Percentiles rank a stretch among this genome's conserved stretches.
phyloP scores from a whole-genome alignment of 2,113 vertebrate species.

The Tyrannus savana region DNA sequence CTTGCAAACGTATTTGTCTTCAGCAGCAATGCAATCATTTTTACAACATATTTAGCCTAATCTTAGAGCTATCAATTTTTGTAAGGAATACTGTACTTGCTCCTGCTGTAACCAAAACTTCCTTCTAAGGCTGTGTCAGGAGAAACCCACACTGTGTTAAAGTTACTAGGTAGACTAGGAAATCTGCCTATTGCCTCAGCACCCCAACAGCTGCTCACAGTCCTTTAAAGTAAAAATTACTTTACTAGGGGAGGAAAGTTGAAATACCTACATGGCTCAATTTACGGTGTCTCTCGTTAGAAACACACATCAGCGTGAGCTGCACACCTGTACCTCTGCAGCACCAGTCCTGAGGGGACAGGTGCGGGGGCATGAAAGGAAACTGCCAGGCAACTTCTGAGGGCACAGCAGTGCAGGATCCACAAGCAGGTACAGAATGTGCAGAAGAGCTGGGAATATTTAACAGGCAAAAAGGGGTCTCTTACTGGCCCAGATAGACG shows the following conservation, averaged over 20 bases:
- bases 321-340: background rate
- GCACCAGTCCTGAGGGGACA: fast-evolving
- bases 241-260: fast-evolving
- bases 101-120: background rate
- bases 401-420: fast-evolving
- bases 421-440: fast-evolving
- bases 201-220: background rate
- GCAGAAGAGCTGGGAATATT: background rate
- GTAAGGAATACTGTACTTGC: background rate
- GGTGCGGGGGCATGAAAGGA: fast-evolving
- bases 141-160: background rate
- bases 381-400: background rate
- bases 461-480: background rate
- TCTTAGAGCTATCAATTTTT: background rate
- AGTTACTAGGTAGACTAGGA: background rate
- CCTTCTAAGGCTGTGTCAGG: too few species aligned
- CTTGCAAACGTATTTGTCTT: fast-evolving
- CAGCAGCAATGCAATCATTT: background rate
- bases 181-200: background rate
- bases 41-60: background rate
- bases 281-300: background rate
- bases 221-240: background rate
- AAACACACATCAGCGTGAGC: fast-evolving
- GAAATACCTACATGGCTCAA: background rate
- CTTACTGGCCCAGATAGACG: fast-evolving